These are phyloP conservation scores for Harlomillsia oculata DNA, from an alignment of 1,140 invertebrate species.

Conservation along the genomic window DNA sequence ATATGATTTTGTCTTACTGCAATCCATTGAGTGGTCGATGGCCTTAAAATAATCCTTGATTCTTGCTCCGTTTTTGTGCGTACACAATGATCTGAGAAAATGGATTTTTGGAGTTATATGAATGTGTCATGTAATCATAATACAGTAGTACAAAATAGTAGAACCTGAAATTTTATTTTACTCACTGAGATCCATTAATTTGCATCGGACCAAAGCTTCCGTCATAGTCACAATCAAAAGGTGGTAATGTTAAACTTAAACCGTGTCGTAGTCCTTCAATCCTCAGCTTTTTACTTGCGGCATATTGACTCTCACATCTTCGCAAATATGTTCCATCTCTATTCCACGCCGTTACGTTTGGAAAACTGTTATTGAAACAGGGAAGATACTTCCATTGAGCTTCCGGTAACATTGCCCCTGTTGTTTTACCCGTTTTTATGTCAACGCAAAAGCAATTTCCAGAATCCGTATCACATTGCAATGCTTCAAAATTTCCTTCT, in stretches of 20 bases:
- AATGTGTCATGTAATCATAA: background rate
- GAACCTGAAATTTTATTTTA: background rate
- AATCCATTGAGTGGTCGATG: constrained; percentile 42
- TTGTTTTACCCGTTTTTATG: constrained; percentile 21
- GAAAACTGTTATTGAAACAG: constrained; percentile 32
- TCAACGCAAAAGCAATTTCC: constrained; percentile 34
- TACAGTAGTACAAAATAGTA: background rate
- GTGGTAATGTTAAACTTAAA: constrained; percentile 39
- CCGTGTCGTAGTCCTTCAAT: constrained; percentile 43
- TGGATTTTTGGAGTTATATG: background rate
- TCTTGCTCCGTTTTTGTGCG: constrained; percentile 44
- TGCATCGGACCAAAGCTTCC: constrained; percentile 49
- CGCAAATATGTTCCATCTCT: constrained; percentile 15
- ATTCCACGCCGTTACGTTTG: constrained; percentile 31
- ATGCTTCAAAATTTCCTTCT: constrained; percentile 29
- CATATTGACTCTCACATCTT: constrained; percentile 30
- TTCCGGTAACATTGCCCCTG: constrained; percentile 24
- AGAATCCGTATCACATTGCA: constrained; percentile 34
- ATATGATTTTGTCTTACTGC: constrained; percentile 52
- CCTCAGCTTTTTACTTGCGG: constrained; percentile 4
- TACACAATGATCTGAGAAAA: constrained; percentile 46
- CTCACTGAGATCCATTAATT: constrained; percentile 45
- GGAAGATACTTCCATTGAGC: constrained; percentile 23
- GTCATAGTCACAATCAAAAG: constrained; percentile 49
- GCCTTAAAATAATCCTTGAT: constrained; percentile 43